A percentile compares a stretch with the other conserved stretches of the same genome.
phyloP scores from a whole-genome alignment of 2,113 vertebrate species.

The Xiphophorus couchianus region DNA sequence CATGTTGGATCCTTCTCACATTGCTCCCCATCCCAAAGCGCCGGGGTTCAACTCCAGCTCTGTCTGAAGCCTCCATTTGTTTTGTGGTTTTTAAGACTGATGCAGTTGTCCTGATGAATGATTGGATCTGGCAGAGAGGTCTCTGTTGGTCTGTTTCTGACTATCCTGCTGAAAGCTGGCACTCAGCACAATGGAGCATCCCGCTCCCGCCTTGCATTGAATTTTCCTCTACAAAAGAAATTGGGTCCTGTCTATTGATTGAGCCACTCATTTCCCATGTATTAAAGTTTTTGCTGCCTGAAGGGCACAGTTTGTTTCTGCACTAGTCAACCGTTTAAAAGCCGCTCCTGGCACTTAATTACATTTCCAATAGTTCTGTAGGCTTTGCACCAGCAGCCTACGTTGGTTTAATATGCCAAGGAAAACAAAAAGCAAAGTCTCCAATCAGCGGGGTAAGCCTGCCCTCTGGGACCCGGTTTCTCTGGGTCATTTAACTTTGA shows the following conservation, averaged over 20 bases:
- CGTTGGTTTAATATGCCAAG: conserved; percentile 70
- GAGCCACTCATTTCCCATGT: conserved; percentile 68
- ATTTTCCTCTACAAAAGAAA: conserved; percentile 58
- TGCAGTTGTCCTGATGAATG: conserved; percentile 64
- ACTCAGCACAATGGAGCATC: conserved; percentile 47
- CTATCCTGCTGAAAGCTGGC: conserved; percentile 47
- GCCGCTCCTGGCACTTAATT: conserved; percentile 77
- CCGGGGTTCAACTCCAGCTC: conserved; percentile 10
- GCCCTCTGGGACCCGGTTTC: conserved; percentile 67
- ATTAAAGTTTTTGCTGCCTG: conserved; percentile 70
- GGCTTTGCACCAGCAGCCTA: conserved; percentile 60
- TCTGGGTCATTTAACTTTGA: conserved; percentile 71
- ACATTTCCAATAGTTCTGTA: conserved; percentile 79
- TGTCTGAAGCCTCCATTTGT: conserved; percentile 46
- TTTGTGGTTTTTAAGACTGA: conserved; percentile 61
- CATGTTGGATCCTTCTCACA: conserved; percentile 18
- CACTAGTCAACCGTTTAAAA: conserved; percentile 79
- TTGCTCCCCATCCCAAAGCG: conserved; percentile 13
- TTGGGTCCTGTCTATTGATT: conserved; percentile 72
- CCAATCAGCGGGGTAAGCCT: conserved; percentile 65
- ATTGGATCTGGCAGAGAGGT: conserved; percentile 41
- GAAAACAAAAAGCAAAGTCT: conserved; percentile 71
- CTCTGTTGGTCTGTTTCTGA: conserved; percentile 43
- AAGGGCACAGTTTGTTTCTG: conserved; percentile 76
- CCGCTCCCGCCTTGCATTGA: conserved; percentile 54